Percentiles rank a stretch among this genome's conserved stretches.
Conservation (phyloP, 2,113 vertebrate species). For the Coptodon bakossiorum region DNA sequence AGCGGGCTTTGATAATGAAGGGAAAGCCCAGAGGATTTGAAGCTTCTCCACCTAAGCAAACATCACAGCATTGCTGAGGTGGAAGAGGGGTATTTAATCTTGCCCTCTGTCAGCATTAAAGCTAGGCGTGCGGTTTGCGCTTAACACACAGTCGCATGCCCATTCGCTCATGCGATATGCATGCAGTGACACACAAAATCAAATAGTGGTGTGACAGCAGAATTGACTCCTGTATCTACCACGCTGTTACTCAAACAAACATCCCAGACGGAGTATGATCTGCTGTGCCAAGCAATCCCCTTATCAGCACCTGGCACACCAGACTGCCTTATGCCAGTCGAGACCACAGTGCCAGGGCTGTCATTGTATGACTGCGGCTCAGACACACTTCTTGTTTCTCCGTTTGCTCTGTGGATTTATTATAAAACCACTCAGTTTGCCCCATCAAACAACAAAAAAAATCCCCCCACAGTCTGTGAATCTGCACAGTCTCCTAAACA, state of each 20-base stretch:
- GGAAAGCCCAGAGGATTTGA: conserved; percentile 29
- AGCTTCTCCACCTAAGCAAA: conserved; percentile 18
- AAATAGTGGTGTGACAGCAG: conserved; percentile 15
- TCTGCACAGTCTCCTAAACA: background rate
- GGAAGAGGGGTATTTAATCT: background rate
- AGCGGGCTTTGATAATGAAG: conserved; percentile 11
- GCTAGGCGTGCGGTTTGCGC: background rate
- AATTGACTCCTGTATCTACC: conserved; percentile 12
- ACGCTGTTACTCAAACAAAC: conserved; percentile 12
- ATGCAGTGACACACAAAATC: background rate
- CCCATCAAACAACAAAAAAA: background rate
- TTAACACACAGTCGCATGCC: background rate
- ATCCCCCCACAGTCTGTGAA: background rate
- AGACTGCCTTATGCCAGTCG: conserved; percentile 31
- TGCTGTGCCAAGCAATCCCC: conserved; percentile 49
- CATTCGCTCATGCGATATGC: background rate
- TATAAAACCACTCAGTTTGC: background rate
- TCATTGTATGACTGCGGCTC: conserved; percentile 9
- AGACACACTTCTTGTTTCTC: conserved; percentile 3
- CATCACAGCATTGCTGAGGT: background rate
- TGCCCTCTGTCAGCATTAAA: background rate
- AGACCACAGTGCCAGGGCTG: conserved; percentile 22
- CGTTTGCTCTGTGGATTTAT: background rate
- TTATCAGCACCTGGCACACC: conserved; percentile 71
- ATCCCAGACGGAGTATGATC: conserved; percentile 26